Evolutionary conservation across 1,140 invertebrate species (phyloP).

Genomic region (Neotoxoptera formosana): DNA sequence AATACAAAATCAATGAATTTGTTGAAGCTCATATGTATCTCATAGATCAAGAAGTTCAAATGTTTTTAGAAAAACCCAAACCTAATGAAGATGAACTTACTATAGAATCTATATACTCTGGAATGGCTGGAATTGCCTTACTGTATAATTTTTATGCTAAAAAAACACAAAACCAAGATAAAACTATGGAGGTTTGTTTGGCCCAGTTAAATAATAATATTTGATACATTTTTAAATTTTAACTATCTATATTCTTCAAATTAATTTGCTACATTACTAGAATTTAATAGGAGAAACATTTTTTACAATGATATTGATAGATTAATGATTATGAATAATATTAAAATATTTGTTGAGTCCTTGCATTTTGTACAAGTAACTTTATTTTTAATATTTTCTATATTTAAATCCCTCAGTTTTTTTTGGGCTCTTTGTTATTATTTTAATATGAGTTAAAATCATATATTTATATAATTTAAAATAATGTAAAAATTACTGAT

Average conservation of each 20-base stretch:
- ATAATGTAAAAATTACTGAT: too few relatives aligned
- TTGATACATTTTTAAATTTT: background rate
- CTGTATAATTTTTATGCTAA: conserved; percentile 52
- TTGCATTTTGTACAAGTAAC: too few relatives aligned
- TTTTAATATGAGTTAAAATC: background rate
- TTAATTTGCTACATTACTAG: background rate
- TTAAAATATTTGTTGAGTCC: too few relatives aligned
- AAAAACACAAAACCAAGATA: background rate
- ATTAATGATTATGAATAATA: too few relatives aligned
- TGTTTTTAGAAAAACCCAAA: background rate
- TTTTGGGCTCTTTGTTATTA: too few relatives aligned
- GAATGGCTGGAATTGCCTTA: conserved; percentile 58
- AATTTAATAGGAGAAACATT: too few relatives aligned
- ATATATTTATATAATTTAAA: background rate
- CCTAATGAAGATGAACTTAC: background rate
- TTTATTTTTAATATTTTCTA: too few relatives aligned
- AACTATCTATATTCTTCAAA: background rate
- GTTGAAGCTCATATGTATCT: background rate
- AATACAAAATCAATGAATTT: background rate
- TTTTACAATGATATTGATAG: too few relatives aligned
- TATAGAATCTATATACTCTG: conserved; percentile 57
- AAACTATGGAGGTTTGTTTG: background rate
- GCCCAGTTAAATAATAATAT: too few relatives aligned
- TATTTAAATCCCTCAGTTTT: too few relatives aligned
- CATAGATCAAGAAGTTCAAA: background rate